Conservation (phyloP, 2,113 vertebrate species). For the Rallus limicola region DNA sequence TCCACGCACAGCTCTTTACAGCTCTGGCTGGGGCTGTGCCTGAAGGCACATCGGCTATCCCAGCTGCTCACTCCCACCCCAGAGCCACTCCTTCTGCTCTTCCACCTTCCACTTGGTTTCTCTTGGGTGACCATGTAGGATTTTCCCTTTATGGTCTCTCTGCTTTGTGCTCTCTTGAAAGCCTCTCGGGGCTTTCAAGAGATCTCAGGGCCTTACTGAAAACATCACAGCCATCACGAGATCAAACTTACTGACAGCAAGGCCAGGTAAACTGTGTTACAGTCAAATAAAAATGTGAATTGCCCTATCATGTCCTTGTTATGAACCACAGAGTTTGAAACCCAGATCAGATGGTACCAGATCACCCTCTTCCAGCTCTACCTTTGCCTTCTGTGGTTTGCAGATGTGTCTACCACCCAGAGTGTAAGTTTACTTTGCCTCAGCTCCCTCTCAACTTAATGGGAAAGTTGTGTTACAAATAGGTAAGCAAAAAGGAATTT, state of each 20-base stretch:
- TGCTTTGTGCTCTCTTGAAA: background rate
- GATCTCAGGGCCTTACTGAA: background rate
- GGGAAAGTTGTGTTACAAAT: background rate
- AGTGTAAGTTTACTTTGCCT: background rate
- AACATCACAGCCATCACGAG: background rate
- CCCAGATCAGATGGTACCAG: background rate
- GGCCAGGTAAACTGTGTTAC: background rate
- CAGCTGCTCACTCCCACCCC: background rate
- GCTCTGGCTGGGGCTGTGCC: background rate
- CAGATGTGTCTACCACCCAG: background rate
- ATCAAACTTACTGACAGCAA: background rate
- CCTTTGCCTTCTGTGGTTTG: background rate
- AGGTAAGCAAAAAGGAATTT: background rate
- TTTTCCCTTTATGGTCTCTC: background rate
- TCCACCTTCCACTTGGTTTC: background rate
- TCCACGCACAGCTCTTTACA: background rate
- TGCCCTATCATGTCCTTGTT: background rate
- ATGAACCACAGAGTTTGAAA: background rate
- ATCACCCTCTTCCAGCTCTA: background rate
- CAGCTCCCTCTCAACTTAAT: background rate
- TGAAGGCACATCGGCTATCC: background rate
- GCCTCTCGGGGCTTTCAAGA: background rate
- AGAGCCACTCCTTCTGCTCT: background rate
- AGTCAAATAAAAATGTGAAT: background rate
- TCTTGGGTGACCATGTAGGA: accelerated